These are phyloP conservation scores for Anser cygnoides DNA, from an alignment of 2,113 vertebrate species.

Conservation along the genomic window DNA sequence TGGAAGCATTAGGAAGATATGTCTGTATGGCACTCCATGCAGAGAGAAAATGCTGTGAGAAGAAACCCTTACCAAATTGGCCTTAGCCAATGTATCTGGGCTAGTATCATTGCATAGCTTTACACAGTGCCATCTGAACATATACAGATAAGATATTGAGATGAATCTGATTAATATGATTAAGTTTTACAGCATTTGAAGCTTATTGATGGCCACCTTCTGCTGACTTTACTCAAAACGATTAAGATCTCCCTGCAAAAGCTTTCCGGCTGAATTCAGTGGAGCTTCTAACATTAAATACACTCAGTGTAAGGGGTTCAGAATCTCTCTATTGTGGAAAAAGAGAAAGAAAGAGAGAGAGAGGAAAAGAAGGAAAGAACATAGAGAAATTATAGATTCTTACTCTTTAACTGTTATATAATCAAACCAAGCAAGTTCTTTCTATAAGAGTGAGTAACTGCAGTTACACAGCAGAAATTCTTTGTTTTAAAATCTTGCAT, in stretches of 20 bases:
- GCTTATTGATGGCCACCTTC: not conserved
- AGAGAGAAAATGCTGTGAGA: not conserved
- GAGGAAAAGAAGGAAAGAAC: not conserved
- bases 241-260: not conserved
- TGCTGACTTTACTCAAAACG: not conserved
- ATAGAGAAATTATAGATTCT: not conserved
- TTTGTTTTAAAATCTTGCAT: not conserved
- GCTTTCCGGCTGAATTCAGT: not conserved
- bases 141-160: not conserved
- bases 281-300: not conserved
- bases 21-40: not conserved
- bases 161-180: not conserved
- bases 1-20: not conserved
- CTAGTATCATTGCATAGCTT: not conserved
- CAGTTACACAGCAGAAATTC: not conserved
- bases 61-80: not conserved
- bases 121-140: not conserved
- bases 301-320: not conserved
- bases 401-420: not conserved
- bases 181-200: not conserved
- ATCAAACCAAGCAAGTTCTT: not conserved
- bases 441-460: not conserved
- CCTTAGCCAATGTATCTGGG: not conserved
- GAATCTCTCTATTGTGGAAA: not conserved
- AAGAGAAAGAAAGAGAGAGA: not conserved